phyloP scores from a whole-genome alignment of 1,140 invertebrate genomes.

The Pseudomyrmex cubaensis region DNA sequence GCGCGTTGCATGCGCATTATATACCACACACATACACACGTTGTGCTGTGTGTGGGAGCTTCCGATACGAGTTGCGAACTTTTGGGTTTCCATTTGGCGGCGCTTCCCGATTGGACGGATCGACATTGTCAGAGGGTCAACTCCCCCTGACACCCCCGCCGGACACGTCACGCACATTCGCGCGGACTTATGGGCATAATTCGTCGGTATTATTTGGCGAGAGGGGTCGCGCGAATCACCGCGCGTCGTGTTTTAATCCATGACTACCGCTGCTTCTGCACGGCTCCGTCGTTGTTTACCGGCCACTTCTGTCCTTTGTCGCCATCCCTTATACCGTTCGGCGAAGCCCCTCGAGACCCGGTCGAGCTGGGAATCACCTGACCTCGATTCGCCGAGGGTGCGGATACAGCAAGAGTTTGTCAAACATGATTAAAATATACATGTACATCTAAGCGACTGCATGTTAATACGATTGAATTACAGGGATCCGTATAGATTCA shows the following conservation, averaged over 20 bases:
- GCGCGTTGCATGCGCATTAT: conserved; percentile 3
- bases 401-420: neutral
- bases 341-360: conserved; percentile 22
- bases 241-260: conserved; percentile 73
- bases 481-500: neutral
- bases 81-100: conserved; percentile 71
- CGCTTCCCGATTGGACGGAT: conserved; percentile 76
- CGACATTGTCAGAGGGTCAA: conserved; percentile 77
- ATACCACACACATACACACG: neutral
- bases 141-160: conserved; percentile 60
- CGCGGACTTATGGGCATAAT: conserved; percentile 78
- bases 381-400: conserved; percentile 18
- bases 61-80: conserved; percentile 63
- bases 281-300: conserved; percentile 54
- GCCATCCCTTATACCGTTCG: conserved; percentile 23
- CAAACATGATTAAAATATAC: neutral
- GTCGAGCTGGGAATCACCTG: conserved; percentile 11
- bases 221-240: conserved; percentile 64
- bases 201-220: conserved; percentile 77
- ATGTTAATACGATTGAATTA: neutral
- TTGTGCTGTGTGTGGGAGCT: conserved; percentile 26
- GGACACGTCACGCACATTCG: conserved; percentile 79
- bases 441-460: neutral
- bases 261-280: conserved; percentile 13
- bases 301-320: conserved; percentile 48